These are phyloP conservation scores for Chironomus tentans DNA, from an alignment of 2,888 invertebrate genomes.

Conservation along the genomic window DNA sequence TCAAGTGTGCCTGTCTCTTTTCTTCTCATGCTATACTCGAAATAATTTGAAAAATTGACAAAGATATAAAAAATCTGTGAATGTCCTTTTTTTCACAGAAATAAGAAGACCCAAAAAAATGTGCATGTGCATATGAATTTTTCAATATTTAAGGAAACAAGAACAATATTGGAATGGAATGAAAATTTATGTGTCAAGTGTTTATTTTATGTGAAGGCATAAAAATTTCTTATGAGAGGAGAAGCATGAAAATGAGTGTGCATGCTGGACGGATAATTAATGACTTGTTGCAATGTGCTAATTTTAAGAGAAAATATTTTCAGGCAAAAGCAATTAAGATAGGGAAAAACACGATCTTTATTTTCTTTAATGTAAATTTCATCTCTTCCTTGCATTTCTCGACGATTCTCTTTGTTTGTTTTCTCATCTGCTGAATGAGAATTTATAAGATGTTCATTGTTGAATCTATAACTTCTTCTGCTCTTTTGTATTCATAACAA, in stretches of 20 bases:
- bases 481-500: too few species aligned
- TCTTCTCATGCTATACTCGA: neutral
- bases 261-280: slow-evolving; percentile 9
- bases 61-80: too few species aligned
- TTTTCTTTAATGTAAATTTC: neutral
- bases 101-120: neutral
- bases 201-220: neutral
- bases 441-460: too few species aligned
- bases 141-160: too few species aligned
- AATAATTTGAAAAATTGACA: too few species aligned
- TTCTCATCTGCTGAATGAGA: too few species aligned
- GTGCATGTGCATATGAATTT: neutral
- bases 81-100: neutral
- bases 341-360: neutral
- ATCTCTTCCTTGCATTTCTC: neutral
- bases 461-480: too few species aligned
- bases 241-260: neutral
- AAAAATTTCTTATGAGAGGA: neutral
- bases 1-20: slow-evolving; percentile 16
- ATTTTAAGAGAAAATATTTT: slow-evolving; percentile 5
- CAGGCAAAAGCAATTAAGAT: neutral
- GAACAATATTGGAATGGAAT: neutral
- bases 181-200: slow-evolving; percentile 8
- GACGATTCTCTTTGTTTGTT: too few species aligned
- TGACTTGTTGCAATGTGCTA: slow-evolving; percentile 19